Evolutionary conservation across 2,113 vertebrate species (phyloP).

Genomic region (Mastomys natalensis): DNA sequence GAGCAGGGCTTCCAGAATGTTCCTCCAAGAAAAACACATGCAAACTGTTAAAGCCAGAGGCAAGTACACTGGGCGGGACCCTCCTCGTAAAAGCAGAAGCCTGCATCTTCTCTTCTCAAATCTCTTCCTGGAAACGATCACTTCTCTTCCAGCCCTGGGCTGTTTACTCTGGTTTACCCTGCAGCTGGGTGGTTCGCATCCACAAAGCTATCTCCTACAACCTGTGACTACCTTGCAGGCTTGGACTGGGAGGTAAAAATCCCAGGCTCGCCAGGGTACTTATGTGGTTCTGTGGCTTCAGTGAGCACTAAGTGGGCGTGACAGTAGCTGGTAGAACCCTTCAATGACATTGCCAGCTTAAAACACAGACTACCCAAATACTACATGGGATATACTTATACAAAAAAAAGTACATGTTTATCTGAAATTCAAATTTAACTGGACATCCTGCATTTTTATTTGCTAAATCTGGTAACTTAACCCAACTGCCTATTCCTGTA

Average conservation of each 20-base stretch:
- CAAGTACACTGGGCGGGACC: constrained; percentile 30
- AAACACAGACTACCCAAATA: neutral
- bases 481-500: neutral
- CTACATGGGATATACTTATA: neutral
- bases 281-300: constrained; percentile 24
- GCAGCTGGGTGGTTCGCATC: neutral
- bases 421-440: constrained; percentile 43
- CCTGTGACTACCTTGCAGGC: neutral
- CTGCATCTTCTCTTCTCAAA: constrained; percentile 34
- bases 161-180: constrained; percentile 54
- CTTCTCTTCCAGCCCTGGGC: neutral
- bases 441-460: constrained; percentile 28
- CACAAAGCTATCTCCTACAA: neutral
- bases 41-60: constrained; percentile 10
- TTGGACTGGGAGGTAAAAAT: neutral
- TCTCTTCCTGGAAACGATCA: constrained; percentile 67
- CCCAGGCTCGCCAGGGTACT: neutral
- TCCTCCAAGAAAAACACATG: constrained; percentile 70
- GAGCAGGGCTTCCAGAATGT: neutral
- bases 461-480: neutral
- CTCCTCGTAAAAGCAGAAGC: constrained; percentile 38
- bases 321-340: neutral
- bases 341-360: neutral
- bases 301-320: neutral
- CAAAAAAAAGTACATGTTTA: neutral